Percentiles rank a stretch among this genome's conserved stretches.
phyloP scores from a whole-genome alignment of 2,113 vertebrate genomes.

The Emydura subglobosa region DNA sequence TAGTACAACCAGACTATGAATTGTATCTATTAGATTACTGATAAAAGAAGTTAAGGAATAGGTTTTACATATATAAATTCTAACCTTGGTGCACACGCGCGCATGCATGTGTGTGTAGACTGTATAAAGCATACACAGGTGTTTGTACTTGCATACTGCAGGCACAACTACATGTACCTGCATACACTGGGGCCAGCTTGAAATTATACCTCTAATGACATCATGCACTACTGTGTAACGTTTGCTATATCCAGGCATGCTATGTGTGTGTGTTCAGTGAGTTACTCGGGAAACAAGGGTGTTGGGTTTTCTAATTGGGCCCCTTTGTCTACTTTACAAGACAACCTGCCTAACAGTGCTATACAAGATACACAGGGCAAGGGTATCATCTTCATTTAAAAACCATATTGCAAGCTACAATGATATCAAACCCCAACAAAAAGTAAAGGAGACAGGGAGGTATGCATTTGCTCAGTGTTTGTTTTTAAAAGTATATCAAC shows the following conservation, averaged over 20 bases:
- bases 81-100: not conserved
- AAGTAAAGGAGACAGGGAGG: not conserved
- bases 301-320: not conserved
- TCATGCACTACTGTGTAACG: constrained; percentile 41
- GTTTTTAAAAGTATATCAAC: not conserved
- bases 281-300: constrained; percentile 11
- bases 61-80: constrained; percentile 3
- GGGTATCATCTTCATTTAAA: constrained; percentile 24
- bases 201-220: constrained; percentile 26
- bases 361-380: not conserved
- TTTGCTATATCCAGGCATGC: constrained; percentile 18
- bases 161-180: constrained; percentile 46
- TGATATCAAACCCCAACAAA: not conserved
- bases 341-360: constrained; percentile 34
- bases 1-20: not conserved
- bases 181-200: constrained; percentile 50
- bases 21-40: not conserved
- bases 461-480: not conserved
- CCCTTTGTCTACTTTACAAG: constrained; percentile 26
- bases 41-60: not conserved
- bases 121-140: constrained; percentile 47
- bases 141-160: constrained; percentile 42
- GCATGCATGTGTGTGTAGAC: not conserved
- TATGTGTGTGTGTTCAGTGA: constrained; percentile 19
- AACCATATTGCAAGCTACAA: not conserved